Percentiles rank a stretch among this genome's conserved stretches.
These are phyloP conservation scores for Oxyruncus cristatus DNA, from an alignment of 2,113 vertebrate species.

Conservation along the genomic window DNA sequence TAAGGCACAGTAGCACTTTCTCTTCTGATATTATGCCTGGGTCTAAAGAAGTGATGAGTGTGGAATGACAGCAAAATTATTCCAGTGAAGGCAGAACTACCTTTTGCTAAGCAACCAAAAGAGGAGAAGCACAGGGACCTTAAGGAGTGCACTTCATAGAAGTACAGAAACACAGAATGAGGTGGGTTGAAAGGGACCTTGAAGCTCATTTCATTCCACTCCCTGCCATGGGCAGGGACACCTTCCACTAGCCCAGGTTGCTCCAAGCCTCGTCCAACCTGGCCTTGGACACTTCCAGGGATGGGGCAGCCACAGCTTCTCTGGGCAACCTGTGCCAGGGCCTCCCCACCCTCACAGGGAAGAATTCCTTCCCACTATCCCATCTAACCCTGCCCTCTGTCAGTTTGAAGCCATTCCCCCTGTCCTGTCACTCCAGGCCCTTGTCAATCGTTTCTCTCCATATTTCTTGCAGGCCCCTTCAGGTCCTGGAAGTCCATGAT, in stretches of 20 bases:
- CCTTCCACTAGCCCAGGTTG: neutral
- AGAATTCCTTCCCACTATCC: neutral
- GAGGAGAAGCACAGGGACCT: neutral
- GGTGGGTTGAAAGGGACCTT: fast-evolving
- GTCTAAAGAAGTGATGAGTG: neutral
- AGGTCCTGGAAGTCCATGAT: neutral
- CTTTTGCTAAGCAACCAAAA: neutral
- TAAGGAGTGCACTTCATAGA: neutral
- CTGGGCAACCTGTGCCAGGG: neutral
- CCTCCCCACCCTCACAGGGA: neutral
- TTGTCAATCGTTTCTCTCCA: neutral
- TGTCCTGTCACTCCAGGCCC: neutral
- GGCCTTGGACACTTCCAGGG: neutral
- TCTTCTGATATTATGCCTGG: neutral
- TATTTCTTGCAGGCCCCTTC: neutral
- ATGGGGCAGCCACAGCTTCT: neutral
- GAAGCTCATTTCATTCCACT: fast-evolving
- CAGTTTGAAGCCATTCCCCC: neutral
- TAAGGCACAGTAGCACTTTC: neutral
- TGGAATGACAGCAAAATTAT: neutral
- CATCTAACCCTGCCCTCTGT: neutral
- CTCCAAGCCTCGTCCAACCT: neutral
- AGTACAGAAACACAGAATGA: too few relatives aligned
- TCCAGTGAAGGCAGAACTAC: neutral
- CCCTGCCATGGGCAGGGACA: neutral